Evolutionary conservation across 1,140 invertebrate genomes (phyloP), one percentile per base, ranked within the genome.

Genomic region (Oscheius sp.): DNA sequence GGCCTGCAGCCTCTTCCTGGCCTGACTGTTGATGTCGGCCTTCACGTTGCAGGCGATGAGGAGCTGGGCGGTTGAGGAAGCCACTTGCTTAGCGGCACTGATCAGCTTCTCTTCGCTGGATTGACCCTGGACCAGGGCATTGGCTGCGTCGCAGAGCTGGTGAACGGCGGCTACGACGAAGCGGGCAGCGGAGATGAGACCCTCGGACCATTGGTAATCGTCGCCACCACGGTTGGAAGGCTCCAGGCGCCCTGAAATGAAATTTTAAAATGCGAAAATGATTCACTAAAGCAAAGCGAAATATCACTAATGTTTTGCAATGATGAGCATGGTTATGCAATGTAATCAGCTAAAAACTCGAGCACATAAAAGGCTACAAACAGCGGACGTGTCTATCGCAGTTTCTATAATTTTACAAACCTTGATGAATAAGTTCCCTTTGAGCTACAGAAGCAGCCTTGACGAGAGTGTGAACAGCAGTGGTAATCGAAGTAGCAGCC

Each of bases 1-100:
- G 79, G 88, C 89, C 85, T 90, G 93, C 23, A 98, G 87, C n/a
- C 94, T 89, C 72, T 93, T 91, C 36, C 95, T 97, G 15, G 92
- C 91, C 77, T 93, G 91, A 32, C 93, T 94, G 67, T 94, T 91
- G 1, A 93, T 92, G 86, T 98, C 95, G 0, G 95, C 94, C 86
- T 98, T 98, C 31, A 95, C 93, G 88, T 97, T 97, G 85, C 96
- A 98, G 2, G 96, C 96, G 29, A 99, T 94, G 26, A 99, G 85
- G 49, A 99, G 86, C 80, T 97, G 95, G 1, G 96, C 96, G 0
- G 96, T 99, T 0, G 93, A 95, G 31, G 92, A 92, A 1, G 95
- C 95, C 0, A 99, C 96, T 66, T 89, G 95, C 84, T 98, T 95
- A 3, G 96, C 95, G 46, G 93, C 91, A 0, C 94, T 94, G 69